phyloP scores from a whole-genome alignment of 1,140 invertebrate genomes.

The Coenobita brevimanus region DNA sequence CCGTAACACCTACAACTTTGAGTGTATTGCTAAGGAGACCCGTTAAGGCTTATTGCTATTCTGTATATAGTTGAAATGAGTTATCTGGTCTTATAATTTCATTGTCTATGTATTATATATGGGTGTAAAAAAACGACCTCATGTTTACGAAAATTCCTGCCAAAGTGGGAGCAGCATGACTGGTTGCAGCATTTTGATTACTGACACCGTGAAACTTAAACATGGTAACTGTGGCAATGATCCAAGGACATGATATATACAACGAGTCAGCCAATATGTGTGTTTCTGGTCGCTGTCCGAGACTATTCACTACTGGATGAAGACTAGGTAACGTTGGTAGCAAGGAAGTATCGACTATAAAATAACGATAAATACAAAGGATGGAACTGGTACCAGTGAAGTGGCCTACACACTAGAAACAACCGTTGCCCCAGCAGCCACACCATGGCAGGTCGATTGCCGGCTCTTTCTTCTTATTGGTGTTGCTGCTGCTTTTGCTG shows the following conservation, averaged over 20 bases:
- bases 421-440: conserved; percentile 90
- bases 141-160: conserved; percentile 8
- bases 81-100: no score
- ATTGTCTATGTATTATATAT: not conserved
- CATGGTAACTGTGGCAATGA: conserved; percentile 52
- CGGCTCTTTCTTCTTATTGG: conserved; percentile 65
- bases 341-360: conserved; percentile 56
- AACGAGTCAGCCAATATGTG: conserved; percentile 57
- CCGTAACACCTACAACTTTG: not conserved
- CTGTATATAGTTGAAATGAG: no score
- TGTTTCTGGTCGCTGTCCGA: conserved; percentile 57
- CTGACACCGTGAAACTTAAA: conserved; percentile 49
- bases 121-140: conserved; percentile 3
- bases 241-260: conserved; percentile 56
- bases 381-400: conserved; percentile 62
- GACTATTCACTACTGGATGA: conserved; percentile 58
- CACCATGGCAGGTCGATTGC: conserved; percentile 85
- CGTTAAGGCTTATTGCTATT: no score
- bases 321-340: conserved; percentile 56
- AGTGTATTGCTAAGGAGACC: no score
- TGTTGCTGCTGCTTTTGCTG: conserved; percentile 64
- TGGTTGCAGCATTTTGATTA: conserved; percentile 56
- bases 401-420: conserved; percentile 75
- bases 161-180: conserved; percentile 15
- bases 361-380: conserved; percentile 64